These are phyloP conservation scores for Thunnus thynnus DNA, from an alignment of 2,113 vertebrate species.

Conservation along the genomic window DNA sequence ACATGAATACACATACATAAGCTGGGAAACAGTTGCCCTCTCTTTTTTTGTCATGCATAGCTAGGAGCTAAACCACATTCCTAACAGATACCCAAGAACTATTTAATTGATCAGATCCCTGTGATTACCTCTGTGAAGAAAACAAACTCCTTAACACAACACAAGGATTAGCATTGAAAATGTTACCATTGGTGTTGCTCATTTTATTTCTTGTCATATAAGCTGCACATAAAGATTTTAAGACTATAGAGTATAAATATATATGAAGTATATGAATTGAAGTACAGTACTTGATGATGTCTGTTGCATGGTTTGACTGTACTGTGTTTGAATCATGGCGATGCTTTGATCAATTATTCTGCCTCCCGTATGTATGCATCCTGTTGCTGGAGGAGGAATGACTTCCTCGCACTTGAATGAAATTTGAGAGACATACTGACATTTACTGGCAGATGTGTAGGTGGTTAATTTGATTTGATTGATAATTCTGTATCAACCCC, in stretches of 20 bases:
- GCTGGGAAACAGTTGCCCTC: conserved; percentile 32
- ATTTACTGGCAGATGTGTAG: conserved; percentile 42
- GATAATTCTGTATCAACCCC: conserved; percentile 25
- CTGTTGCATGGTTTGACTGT: conserved; percentile 77
- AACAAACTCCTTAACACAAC: conserved; percentile 7
- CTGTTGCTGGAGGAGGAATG: conserved; percentile 45
- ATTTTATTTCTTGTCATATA: conserved; percentile 52
- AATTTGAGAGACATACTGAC: conserved; percentile 24
- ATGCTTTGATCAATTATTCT: conserved; percentile 46
- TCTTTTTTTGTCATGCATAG: conserved; percentile 37
- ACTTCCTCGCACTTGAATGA: conserved; percentile 56
- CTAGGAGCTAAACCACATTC: conserved; percentile 43
- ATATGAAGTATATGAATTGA: conserved; percentile 44
- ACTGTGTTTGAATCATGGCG: conserved; percentile 64
- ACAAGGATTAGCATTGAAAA: conserved; percentile 39
- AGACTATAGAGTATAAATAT: conserved; percentile 47
- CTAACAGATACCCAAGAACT: conserved; percentile 31
- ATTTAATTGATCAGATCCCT: conserved; percentile 3
- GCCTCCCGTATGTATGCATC: conserved; percentile 66
- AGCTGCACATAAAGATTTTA: conserved; percentile 64
- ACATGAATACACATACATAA: conserved; percentile 18
- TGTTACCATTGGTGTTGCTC: conserved; percentile 39
- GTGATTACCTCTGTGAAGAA: conserved; percentile 15
- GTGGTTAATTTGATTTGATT: conserved; percentile 35
- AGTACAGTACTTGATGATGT: conserved; percentile 68